These are phyloP conservation scores for Egretta garzetta DNA, from an alignment of 2,113 vertebrate species.

Conservation along the genomic window DNA sequence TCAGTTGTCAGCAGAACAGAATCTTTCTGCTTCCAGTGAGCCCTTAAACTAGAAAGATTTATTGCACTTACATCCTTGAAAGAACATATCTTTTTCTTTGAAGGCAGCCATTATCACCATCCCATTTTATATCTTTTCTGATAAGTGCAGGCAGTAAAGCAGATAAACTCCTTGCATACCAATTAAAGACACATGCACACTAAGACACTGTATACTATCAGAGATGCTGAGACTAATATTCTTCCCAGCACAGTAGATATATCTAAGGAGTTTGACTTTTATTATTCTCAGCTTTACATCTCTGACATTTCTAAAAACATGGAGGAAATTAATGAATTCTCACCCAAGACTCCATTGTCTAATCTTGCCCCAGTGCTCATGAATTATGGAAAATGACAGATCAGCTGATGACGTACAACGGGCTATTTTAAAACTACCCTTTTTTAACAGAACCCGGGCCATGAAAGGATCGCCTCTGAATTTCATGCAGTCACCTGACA, in stretches of 20 bases:
- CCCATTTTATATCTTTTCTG: constrained; percentile 70
- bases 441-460: neutral
- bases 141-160: constrained; percentile 65
- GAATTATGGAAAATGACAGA: constrained; percentile 66
- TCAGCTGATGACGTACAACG: constrained; percentile 17
- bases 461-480: neutral
- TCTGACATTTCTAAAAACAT: constrained; percentile 64
- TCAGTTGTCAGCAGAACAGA: constrained; percentile 58
- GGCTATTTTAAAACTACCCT: constrained; percentile 34
- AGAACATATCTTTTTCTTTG: constrained; percentile 70
- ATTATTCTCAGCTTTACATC: constrained; percentile 65
- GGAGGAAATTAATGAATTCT: constrained; percentile 62
- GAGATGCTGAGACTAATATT: constrained; percentile 63
- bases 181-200: constrained; percentile 66
- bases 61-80: constrained; percentile 73
- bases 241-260: constrained; percentile 48
- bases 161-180: constrained; percentile 73
- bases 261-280: constrained; percentile 51
- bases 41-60: constrained; percentile 73
- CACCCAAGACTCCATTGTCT: constrained; percentile 49
- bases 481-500: neutral
- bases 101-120: constrained; percentile 68
- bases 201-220: constrained; percentile 41
- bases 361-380: constrained; percentile 52
- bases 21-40: constrained; percentile 47